Evolutionary conservation across 2,797 vertebrate species (phyloP), one percentile per base, ranked within the genome.

Genomic region (Pampus argenteus): DNA sequence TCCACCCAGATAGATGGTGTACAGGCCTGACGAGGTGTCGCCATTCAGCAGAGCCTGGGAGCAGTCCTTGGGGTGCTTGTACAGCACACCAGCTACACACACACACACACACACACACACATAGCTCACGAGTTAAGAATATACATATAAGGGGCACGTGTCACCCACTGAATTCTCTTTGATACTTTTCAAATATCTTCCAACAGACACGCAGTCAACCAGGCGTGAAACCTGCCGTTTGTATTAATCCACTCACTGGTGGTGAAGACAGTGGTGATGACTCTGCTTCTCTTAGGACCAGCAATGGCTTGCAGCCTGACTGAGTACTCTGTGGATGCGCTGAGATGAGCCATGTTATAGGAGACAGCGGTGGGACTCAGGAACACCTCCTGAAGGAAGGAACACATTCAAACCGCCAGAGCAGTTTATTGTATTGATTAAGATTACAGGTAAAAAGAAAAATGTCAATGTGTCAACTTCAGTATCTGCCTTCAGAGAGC

Each of bases 31-130:
- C 36, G 91, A 76, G 1, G 88, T 89, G 69, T 99, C 98, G 10
- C 98, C 98, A 4, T 99, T 99, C 75, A 98, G 88, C 34, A 99
- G 93, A 1, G 95, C 94, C 86, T 99, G 98, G 40, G 98, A 98
- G 72, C 98, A 99, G 88, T 99, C 98, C 74, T 84, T 97, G 44
- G 98, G 98, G 84, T 95, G 92, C 64, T 90, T 96, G 62, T 98
- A 99, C 31, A 98, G 92, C 57, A 97, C 94, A 1, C 97, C 97
- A 82, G 88, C 98, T 99, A 87, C 17, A 67, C 14, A 56, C 10
- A 86, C 76, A 70, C 55, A 62, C 47, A 77, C 61, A 61, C 6
- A 82, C 11, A 78, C 15, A 81, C 15, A 62, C 20, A 60, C 25
- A 40, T 10, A 28, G 36, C 34, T 20, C 17, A 50, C 8, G n/a